phyloP scores from a whole-genome alignment of 2,888 invertebrate genomes.

The Bombyx huttoni region DNA sequence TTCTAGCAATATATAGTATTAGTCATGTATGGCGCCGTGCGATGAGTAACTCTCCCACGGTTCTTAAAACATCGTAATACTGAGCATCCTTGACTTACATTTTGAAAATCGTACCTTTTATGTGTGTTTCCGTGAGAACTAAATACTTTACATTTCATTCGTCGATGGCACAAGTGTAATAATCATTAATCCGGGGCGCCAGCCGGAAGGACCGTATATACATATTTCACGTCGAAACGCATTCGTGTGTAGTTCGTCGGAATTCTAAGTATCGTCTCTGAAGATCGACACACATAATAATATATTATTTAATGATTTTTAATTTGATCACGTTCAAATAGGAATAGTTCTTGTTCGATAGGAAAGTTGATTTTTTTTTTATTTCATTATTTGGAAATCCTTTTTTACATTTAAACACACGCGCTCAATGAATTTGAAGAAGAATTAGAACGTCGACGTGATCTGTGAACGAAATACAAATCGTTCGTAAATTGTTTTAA shows the following conservation, averaged over 20 bases:
- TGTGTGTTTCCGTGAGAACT: constrained; percentile 62
- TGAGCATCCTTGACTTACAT: constrained; percentile 65
- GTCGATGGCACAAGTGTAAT: constrained; percentile 18
- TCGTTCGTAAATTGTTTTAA: too few relatives aligned
- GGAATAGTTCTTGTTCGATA: too few relatives aligned
- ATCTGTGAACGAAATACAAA: too few relatives aligned
- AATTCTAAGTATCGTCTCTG: background rate
- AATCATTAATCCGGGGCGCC: constrained; percentile 1
- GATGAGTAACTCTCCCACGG: constrained; percentile 53
- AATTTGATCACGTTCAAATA: too few relatives aligned
- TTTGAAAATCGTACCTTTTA: constrained; percentile 64
- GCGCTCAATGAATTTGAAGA: too few relatives aligned
- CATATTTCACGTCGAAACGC: background rate
- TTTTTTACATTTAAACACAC: too few relatives aligned
- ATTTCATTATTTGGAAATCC: too few relatives aligned
- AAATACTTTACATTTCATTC: constrained; percentile 42
- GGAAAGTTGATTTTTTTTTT: too few relatives aligned
- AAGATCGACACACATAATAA: background rate
- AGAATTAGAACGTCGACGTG: too few relatives aligned
- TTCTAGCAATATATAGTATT: constrained; percentile 23
- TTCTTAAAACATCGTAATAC: constrained; percentile 43
- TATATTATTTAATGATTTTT: too few relatives aligned
- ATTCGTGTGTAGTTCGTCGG: background rate
- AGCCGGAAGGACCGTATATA: background rate
- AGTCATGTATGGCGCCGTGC: constrained; percentile 28